Base-by-base conservation (phyloP, 1,140 invertebrate genomes). In the Leptonema lineaticorne region DNA sequence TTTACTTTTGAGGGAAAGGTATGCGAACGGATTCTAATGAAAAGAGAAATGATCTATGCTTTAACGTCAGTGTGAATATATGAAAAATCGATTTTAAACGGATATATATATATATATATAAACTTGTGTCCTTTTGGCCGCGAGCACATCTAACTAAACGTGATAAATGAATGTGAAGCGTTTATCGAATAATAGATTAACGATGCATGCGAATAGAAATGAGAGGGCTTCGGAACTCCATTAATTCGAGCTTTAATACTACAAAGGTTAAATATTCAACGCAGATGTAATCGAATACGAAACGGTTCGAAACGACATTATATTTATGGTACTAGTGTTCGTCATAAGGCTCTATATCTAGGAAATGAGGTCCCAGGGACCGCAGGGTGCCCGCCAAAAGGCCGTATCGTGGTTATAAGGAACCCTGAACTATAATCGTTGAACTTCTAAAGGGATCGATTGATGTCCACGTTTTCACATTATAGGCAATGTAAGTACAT, bases 281-380 rank as follows among this genome's bases (percentile, higher is more conserved):
- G 20, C 8, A 62, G 37, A 29, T 45, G 20, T 45, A 62, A 62
- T 45, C 22, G 59, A 24, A 62, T 41, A 62, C 59, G 59, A 24
- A 45, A 45, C 30, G 24, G 59, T 62, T n/a, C 29, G 58, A 11
- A 45, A 28, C 50, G 59, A 41, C 59, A 62, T 45, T 41, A 37
- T 62, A 62, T 62, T 45, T 45, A 62, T 62, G 30, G 59, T 33
- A 37, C 4, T 16, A 14, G 59, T 24, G 59, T 62, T 62, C 59
- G 59, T 62, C 59, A 45, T 45, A 62, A 45, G 59, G 59, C 30
- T 45, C 33, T 28, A 37, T 29, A 20, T 20, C 16, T n/a, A 41
- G 29, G 59, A 62, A 62, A 62, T 62, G 59, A 62, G 37, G 59
- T 62, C 22, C 37, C 33, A 2, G 37, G 29, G 59, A 62, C 59